Base-by-base conservation (phyloP, 2,888 invertebrate genomes). In the Poecilobothrus nobilitatus region DNA sequence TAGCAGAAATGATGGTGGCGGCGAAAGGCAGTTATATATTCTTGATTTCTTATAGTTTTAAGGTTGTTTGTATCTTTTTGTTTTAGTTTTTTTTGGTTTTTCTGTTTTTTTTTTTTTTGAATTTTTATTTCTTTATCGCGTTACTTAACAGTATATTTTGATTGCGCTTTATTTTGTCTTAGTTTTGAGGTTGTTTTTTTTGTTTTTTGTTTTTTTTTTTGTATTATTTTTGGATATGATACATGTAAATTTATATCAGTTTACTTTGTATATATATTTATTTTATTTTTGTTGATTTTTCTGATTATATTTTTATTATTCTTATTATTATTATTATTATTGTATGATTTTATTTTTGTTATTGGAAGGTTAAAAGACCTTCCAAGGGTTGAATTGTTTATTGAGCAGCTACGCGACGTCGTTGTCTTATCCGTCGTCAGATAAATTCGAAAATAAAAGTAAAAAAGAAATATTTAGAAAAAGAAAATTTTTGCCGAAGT, bases 351-450 rank as follows among this genome's bases (percentile, higher is more conserved):
- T 53, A 1, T 53, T 53, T 53, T 12, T n/a, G 44, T 53, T 53
- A 53, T 53, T 53, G 15, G 15, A 53, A 53, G 53, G 53, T 53
- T 53, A 53, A 53, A 53, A 53, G 53, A 53, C 53, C 53, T 53
- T 53, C 53, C 53, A 53, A 53, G 53, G 53, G 53, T 53, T 53
- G 53, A 27, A 4, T 53, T 9, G 4, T 53, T 53, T 18, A 4
- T 53, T 18, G 53, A 53, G 53, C 53, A 53, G 53, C 53, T 53
- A 53, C 53, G 53, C 53, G 53, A 53, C 53, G 53, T 53, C 53
- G 53, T 53, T 53, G 53, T 18, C 15, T 53, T 53, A 53, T 53
- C 53, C 18, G 53, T 53, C 53, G 53, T 53, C 53, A 53, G 53
- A 53, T 53, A 53, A 53, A 53, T 53, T 12, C 15, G 6, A 53